Evolutionary conservation across 2,113 vertebrate species (phyloP).

Genomic region (Gambusia holbrooki): DNA sequence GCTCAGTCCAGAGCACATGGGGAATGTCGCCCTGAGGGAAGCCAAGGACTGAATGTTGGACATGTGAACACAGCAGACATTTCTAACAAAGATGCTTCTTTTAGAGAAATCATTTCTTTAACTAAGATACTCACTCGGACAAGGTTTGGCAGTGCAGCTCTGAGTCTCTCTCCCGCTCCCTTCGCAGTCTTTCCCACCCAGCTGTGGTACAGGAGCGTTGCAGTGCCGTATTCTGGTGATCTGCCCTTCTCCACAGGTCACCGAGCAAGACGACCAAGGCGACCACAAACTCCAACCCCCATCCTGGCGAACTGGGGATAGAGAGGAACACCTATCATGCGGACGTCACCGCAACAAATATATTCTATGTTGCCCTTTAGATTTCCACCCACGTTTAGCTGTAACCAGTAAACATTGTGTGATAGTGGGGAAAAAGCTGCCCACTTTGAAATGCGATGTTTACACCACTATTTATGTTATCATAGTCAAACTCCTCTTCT

Average conservation of each 20-base stretch:
- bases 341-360: slow-evolving; percentile 26
- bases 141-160: slow-evolving; percentile 86
- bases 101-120: neutral
- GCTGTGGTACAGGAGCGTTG: slow-evolving; percentile 93
- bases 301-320: slow-evolving; percentile 88
- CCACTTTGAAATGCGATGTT: slow-evolving; percentile 34
- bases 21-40: slow-evolving; percentile 50
- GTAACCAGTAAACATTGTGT: slow-evolving; percentile 54
- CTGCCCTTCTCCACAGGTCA: slow-evolving; percentile 91
- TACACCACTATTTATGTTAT: slow-evolving; percentile 56
- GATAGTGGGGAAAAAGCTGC: slow-evolving; percentile 19
- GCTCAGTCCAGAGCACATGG: slow-evolving; percentile 54
- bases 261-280: slow-evolving; percentile 95
- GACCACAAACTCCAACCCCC: slow-evolving; percentile 99
- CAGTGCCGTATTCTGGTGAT: slow-evolving; percentile 96
- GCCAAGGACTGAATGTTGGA: slow-evolving; percentile 23
- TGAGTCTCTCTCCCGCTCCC: slow-evolving; percentile 93
- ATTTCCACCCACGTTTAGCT: slow-evolving; percentile 23
- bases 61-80: neutral
- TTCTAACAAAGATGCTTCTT: slow-evolving; percentile 34
- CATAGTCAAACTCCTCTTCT: slow-evolving; percentile 48
- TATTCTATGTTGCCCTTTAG: slow-evolving; percentile 24
- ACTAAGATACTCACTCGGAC: slow-evolving; percentile 83
- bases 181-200: slow-evolving; percentile 90
- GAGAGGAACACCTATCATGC: slow-evolving; percentile 22